Percentiles rank a stretch among this genome's conserved stretches.
Evolutionary conservation across 2,888 invertebrate species (phyloP).

Genomic region (Podabrus alpinus): DNA sequence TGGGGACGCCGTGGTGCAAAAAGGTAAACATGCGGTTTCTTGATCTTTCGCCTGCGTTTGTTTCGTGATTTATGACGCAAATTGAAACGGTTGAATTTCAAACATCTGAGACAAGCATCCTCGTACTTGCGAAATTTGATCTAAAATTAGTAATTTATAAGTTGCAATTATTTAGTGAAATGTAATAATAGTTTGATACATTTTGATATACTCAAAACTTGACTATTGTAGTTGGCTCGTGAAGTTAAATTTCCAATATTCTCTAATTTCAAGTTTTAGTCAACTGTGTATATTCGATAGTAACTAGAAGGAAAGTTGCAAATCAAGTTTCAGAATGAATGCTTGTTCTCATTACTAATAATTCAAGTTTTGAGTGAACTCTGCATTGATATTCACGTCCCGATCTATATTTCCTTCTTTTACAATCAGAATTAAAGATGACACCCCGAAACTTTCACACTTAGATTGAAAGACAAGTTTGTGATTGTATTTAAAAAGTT

Average conservation of each 20-base stretch:
- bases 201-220: slow-evolving; percentile 21
- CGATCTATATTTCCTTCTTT: slow-evolving; percentile 38
- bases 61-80: neutral
- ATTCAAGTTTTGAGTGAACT: slow-evolving; percentile 36
- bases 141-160: neutral
- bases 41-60: no score
- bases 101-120: neutral
- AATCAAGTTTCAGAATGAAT: slow-evolving; percentile 18
- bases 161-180: neutral
- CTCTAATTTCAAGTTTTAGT: slow-evolving; percentile 22
- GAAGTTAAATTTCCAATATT: slow-evolving; percentile 15
- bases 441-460: slow-evolving; percentile 43
- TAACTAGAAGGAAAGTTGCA: slow-evolving; percentile 21
- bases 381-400: slow-evolving; percentile 41
- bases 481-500: slow-evolving; percentile 45
- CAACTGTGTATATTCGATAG: slow-evolving; percentile 23
- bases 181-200: slow-evolving; percentile 11
- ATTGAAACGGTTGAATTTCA: neutral
- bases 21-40: no score
- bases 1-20: no score
- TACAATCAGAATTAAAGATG: slow-evolving; percentile 49
- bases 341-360: slow-evolving; percentile 42
- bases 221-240: slow-evolving; percentile 18
- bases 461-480: slow-evolving; percentile 47
- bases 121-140: neutral